phyloP scores from a whole-genome alignment of 2,113 vertebrate genomes.

The Pteropus alecto region DNA sequence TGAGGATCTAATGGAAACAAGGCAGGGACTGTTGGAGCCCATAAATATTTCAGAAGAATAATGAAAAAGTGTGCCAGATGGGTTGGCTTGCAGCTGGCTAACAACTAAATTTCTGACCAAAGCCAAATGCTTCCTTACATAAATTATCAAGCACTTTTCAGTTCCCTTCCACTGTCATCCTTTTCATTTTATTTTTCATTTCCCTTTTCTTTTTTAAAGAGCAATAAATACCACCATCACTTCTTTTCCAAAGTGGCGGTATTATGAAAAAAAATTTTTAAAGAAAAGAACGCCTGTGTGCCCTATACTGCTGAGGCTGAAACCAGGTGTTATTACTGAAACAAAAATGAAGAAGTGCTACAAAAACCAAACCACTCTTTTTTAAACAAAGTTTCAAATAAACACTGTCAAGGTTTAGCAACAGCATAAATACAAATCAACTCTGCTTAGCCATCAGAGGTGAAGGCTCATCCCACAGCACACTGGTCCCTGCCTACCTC shows the following conservation, averaged over 20 bases:
- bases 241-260: neutral
- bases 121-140: slow-evolving; percentile 29
- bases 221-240: neutral
- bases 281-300: slow-evolving; percentile 9
- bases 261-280: neutral
- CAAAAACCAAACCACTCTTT: slow-evolving; percentile 2
- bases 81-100: neutral
- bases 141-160: slow-evolving; percentile 53
- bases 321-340: slow-evolving; percentile 37
- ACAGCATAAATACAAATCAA: neutral
- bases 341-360: slow-evolving; percentile 15
- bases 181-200: neutral
- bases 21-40: neutral
- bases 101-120: slow-evolving; percentile 27
- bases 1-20: slow-evolving; percentile 39
- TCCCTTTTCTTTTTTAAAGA: slow-evolving; percentile 32
- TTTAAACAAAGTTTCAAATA: slow-evolving; percentile 28
- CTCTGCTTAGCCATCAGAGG: neutral
- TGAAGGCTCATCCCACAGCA: neutral
- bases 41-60: slow-evolving; percentile 66
- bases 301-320: neutral
- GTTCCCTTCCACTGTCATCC: neutral
- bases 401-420: neutral
- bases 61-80: slow-evolving; percentile 17
- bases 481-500: neutral